Conservation (phyloP, 2,888 invertebrate species). For the Yponomeuta malinellus region DNA sequence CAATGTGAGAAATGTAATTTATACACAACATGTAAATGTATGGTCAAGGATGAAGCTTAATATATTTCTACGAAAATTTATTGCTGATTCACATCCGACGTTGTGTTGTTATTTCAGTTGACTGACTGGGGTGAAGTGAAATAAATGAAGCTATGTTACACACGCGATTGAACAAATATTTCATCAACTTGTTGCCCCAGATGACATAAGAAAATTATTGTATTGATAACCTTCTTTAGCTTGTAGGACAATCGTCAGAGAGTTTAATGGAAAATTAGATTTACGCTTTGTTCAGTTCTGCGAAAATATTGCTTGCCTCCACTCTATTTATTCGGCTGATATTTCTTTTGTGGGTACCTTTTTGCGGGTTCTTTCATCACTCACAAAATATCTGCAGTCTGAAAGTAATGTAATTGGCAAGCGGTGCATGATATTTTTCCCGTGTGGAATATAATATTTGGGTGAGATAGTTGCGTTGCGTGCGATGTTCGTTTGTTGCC, state of each 20-base stretch:
- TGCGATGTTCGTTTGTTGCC: constrained; percentile 23
- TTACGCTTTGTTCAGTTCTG: constrained; percentile 19
- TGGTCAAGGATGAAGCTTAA: constrained; percentile 34
- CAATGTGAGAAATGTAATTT: background rate
- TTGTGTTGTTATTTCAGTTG: constrained; percentile 66
- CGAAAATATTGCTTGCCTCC: constrained; percentile 13
- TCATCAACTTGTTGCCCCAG: constrained; percentile 69
- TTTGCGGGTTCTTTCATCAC: background rate
- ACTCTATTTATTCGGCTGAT: background rate
- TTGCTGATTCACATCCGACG: constrained; percentile 61
- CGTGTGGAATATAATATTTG: constrained; percentile 10
- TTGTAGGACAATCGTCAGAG: constrained; percentile 22
- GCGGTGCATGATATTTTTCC: constrained; percentile 2
- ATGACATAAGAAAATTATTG: constrained; percentile 55
- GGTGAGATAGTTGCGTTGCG: constrained; percentile 16
- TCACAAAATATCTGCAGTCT: background rate
- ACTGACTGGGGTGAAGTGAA: constrained; percentile 65
- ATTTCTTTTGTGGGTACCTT: background rate
- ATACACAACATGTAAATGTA: constrained; percentile 21
- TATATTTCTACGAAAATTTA: constrained; percentile 55
- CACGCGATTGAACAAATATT: constrained; percentile 71
- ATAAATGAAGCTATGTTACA: constrained; percentile 71
- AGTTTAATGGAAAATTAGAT: constrained; percentile 41
- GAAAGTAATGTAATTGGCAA: background rate
- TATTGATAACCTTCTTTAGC: constrained; percentile 38